A percentile compares a stretch with the other conserved stretches of the same genome.
Conservation (phyloP, 2,113 vertebrate genomes). For the Hyperopisus bebe region DNA sequence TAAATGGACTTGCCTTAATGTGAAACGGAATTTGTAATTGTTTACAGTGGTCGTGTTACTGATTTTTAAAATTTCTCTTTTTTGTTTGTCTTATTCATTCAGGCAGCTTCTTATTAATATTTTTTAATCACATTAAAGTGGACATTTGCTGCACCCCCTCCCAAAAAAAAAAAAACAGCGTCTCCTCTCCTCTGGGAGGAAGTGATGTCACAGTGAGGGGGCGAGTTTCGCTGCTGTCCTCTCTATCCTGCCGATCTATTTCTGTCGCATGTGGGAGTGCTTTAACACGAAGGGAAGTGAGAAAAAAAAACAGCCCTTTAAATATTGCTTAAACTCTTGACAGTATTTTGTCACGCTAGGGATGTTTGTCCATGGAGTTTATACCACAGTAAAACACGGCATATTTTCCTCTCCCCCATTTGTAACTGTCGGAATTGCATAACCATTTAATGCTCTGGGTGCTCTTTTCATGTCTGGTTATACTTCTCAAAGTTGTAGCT, state of each 20-base stretch:
- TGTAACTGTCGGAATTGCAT: not conserved
- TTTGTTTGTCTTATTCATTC: not conserved
- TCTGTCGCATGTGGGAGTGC: not conserved
- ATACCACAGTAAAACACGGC: not conserved
- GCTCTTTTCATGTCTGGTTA: not conserved
- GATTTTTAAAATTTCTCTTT: not conserved
- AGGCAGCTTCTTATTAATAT: not conserved
- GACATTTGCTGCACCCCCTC: not conserved
- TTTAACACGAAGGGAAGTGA: not conserved
- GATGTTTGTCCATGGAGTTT: not conserved
- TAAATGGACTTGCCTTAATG: constrained; percentile 3
- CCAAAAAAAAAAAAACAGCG: not conserved
- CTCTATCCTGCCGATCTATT: not conserved
- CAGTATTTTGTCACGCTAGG: not conserved
- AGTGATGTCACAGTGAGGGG: not conserved
- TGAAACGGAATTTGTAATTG: not conserved
- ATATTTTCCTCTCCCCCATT: not conserved
- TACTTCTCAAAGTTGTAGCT: not conserved
- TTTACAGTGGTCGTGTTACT: not conserved
- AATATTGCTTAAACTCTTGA: constrained; percentile 4
- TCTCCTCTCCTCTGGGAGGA: not conserved
- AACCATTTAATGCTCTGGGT: not conserved
- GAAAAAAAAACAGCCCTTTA: not conserved
- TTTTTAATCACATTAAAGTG: not conserved
- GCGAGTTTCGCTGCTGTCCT: not conserved